Percentiles rank a stretch among this genome's conserved stretches.
Evolutionary conservation across 2,888 invertebrate genomes (phyloP).

Genomic region (Aphrophora alni): DNA sequence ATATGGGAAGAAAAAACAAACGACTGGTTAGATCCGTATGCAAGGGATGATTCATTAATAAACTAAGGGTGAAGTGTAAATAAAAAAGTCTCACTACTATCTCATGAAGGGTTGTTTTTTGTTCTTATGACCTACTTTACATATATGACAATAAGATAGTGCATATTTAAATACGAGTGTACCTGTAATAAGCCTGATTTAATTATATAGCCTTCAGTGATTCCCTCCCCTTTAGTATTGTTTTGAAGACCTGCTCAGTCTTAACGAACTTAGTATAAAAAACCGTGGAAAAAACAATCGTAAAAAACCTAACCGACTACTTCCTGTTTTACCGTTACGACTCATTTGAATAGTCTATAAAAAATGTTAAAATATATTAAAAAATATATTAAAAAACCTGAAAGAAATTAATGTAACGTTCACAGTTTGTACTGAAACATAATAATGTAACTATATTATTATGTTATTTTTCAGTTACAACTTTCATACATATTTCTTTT

Average conservation of each 20-base stretch:
- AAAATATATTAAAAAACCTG: too few species aligned
- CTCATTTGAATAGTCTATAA: neutral
- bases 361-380: too few species aligned
- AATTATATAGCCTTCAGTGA: slow-evolving; percentile 40
- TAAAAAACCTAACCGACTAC: slow-evolving; percentile 21
- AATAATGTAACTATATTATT: too few species aligned
- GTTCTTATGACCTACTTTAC: slow-evolving; percentile 39
- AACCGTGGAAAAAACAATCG: slow-evolving; percentile 18
- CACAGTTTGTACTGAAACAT: too few species aligned
- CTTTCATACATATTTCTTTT: too few species aligned
- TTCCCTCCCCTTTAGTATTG: slow-evolving; percentile 24
- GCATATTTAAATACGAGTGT: slow-evolving; percentile 40
- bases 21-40: slow-evolving; percentile 28
- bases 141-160: slow-evolving; percentile 28
- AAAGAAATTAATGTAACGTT: too few species aligned
- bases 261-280: slow-evolving; percentile 24
- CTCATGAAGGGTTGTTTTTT: slow-evolving; percentile 16
- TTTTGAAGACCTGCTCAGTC: slow-evolving; percentile 25
- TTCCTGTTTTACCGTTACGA: slow-evolving; percentile 10
- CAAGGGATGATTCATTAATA: slow-evolving; percentile 40
- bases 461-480: too few species aligned
- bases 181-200: slow-evolving; percentile 34
- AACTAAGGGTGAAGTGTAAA: slow-evolving; percentile 42
- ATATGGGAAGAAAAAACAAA: slow-evolving; percentile 30
- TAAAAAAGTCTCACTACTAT: slow-evolving; percentile 35